These are phyloP conservation scores for Ochropleura plecta DNA, from an alignment of 2,888 invertebrate genomes.

Conservation along the genomic window DNA sequence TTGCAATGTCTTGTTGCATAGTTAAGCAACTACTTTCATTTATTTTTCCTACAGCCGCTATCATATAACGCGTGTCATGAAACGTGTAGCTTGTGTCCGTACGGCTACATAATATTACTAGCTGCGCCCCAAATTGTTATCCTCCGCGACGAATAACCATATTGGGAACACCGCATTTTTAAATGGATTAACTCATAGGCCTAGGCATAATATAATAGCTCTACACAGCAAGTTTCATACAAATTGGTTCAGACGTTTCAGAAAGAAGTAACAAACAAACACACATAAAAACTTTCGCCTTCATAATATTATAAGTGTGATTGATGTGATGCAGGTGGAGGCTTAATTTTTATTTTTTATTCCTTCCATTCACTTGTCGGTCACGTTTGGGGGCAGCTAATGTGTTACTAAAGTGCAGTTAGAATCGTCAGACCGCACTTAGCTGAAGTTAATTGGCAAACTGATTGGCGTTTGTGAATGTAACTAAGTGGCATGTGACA, in stretches of 20 bases:
- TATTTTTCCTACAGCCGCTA: background rate
- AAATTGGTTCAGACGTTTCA: too few species aligned
- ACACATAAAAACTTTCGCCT: too few species aligned
- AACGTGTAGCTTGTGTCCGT: background rate
- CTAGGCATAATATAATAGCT: too few species aligned
- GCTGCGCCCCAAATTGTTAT: too few species aligned
- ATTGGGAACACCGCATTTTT: too few species aligned
- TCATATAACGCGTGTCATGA: background rate
- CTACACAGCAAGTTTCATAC: too few species aligned
- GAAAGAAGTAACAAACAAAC: too few species aligned
- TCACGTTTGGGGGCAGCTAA: constrained; percentile 7
- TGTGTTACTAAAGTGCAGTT: constrained; percentile 22
- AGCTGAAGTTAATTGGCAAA: constrained; percentile 24
- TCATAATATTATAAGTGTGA: too few species aligned
- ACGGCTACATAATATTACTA: background rate
- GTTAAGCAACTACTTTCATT: background rate
- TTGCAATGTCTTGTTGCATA: background rate
- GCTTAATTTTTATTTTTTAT: constrained; percentile 42
- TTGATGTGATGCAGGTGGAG: constrained; percentile 23
- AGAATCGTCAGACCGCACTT: constrained; percentile 5
- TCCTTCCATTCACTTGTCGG: constrained; percentile 22
- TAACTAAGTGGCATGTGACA: background rate
- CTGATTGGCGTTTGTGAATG: constrained; percentile 23
- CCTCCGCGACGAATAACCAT: too few species aligned
- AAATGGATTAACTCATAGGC: too few species aligned